Evolutionary conservation across 2,113 vertebrate species (phyloP).

Genomic region (Saccopteryx leptura): DNA sequence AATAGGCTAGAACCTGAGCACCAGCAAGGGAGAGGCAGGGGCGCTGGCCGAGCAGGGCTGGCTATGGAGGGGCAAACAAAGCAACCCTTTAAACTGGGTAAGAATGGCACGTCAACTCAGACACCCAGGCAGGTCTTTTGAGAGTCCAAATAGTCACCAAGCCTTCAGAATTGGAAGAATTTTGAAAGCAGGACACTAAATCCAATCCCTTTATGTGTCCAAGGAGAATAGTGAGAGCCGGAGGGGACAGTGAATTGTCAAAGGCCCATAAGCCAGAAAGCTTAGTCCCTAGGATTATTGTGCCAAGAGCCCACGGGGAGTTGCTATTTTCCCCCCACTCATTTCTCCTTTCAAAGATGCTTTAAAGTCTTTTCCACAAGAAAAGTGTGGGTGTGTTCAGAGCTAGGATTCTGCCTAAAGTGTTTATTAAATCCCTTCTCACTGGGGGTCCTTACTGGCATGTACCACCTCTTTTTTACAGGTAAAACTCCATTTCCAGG

Average conservation of each 20-base stretch:
- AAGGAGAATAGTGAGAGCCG: neutral
- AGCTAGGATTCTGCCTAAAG: neutral
- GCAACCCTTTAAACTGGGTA: neutral
- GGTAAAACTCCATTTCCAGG: conserved; percentile 6
- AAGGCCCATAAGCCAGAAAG: neutral
- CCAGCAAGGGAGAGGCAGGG: neutral
- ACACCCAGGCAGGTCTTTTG: conserved; percentile 1
- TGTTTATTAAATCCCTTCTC: neutral
- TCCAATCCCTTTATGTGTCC: conserved; percentile 18
- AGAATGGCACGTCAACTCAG: conserved; percentile 48
- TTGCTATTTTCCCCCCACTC: neutral
- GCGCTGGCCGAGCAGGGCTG: neutral
- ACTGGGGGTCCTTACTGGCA: neutral
- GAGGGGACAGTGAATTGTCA: conserved; percentile 2
- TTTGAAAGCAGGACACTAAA: conserved; percentile 45
- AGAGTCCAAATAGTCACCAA: conserved; percentile 51
- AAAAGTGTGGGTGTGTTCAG: neutral
- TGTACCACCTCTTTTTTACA: neutral
- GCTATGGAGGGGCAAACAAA: conserved; percentile 51
- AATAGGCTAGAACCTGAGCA: conserved; percentile 69
- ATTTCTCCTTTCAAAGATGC: conserved; percentile 47
- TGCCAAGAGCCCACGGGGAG: neutral
- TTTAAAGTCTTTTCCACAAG: conserved; percentile 43
- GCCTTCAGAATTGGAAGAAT: conserved; percentile 11
- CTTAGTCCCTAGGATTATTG: conserved; percentile 25